Base-by-base conservation (phyloP, 30 jellyfish, hydroid and myxozoan genomes). In the Aurelia sp. region DNA sequence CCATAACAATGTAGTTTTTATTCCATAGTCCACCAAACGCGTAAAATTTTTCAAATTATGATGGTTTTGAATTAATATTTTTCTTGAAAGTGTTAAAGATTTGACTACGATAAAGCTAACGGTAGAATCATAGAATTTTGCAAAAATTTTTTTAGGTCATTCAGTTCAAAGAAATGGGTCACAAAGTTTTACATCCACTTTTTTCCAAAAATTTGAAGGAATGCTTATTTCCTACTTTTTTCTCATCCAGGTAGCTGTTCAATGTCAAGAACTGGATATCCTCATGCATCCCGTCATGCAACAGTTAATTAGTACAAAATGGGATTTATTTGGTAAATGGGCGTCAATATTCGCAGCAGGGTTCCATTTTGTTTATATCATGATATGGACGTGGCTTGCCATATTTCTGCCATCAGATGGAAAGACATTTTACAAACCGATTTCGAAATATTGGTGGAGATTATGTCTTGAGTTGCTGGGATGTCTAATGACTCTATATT, bases 271-370 rank as follows among this genome's bases (percentile, higher is more conserved):
- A 66, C 73, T 93, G 23, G 97, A 88, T 3, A 75, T 93, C 35
- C 75, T 93, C 60, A 93, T 93, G 98, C 97, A 93, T 73, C 98
- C 98, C 47, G 98, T 93, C 22, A 93, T 93, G 76, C 97, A 93
- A 67, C 86, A 58, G 37, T 88, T 92, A 57, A 92, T 92, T 71
- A 74, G 89, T 20, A 85, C 73, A 47, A 92, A 92, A 73, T 92
- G 98, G 98, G 77, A 87, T 41, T 79, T 66, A 51, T 92, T 88
- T 64, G 98, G 98, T 33, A 83, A 79, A 76, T 71, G 96, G 90
- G 96, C 93, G 9, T 73, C 97, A 11, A 37, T 79, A 22, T 70
- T 86, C 15, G 94, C 77, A 6, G 97, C 96, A 0, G 82, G 83
- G 50, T 89, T 93, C 51, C 96, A 93, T 78, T 75, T 88, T 27